Conservation (phyloP, 2,797 vertebrate species). For the Esox masquinongy region DNA sequence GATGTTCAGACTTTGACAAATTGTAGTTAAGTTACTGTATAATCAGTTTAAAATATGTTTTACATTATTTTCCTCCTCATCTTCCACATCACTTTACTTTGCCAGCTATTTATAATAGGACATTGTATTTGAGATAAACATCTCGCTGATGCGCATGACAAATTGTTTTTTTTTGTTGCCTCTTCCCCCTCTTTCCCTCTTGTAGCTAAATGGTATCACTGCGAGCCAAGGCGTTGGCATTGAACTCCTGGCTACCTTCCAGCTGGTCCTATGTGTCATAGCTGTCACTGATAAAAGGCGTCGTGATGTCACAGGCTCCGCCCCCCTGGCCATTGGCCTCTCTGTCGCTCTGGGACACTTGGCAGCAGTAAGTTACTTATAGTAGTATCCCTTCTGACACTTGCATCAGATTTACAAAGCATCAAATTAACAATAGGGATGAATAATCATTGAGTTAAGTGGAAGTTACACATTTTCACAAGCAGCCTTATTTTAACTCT, state of each 20-base stretch:
- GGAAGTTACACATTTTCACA: too few relatives aligned
- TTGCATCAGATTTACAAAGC: not conserved
- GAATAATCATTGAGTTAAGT: not conserved
- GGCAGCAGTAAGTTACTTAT: conserved; percentile 84
- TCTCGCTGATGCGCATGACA: conserved; percentile 42
- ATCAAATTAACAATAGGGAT: not conserved
- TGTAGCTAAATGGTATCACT: conserved; percentile 73
- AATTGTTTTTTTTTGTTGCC: conserved; percentile 54
- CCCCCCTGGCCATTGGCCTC: conserved; percentile 92
- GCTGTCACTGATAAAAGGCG: conserved; percentile 93
- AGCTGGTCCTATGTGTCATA: conserved; percentile 94
- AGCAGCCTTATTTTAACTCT: too few relatives aligned
- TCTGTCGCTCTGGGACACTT: conserved; percentile 93
- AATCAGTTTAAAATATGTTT: not conserved
- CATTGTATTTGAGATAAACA: conserved; percentile 33
- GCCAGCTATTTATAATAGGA: conserved; percentile 30
- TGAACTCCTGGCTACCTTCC: conserved; percentile 93
- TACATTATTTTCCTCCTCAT: not conserved
- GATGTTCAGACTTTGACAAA: conserved; percentile 28
- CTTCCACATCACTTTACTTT: not conserved
- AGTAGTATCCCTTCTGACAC: not conserved
- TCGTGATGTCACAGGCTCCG: conserved; percentile 87
- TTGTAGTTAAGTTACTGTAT: conserved; percentile 28
- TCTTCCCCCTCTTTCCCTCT: conserved; percentile 16
- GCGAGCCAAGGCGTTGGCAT: conserved; percentile 90